Percentiles rank a stretch among this genome's conserved stretches.
Conservation (phyloP, 2,888 invertebrate genomes). For the Invenusta paracnida region DNA sequence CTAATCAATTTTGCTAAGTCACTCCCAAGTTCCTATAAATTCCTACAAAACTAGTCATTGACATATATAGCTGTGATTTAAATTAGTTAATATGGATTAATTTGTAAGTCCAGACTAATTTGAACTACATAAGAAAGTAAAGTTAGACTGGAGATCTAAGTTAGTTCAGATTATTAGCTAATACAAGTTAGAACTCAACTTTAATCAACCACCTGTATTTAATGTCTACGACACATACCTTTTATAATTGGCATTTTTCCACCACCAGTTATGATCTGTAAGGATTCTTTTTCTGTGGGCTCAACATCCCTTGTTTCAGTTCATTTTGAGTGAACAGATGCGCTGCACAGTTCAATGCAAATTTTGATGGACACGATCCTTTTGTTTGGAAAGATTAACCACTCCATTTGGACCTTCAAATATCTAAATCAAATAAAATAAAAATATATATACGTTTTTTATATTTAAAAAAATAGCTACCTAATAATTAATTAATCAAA, state of each 20-base stretch:
- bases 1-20: background rate
- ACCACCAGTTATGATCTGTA: background rate
- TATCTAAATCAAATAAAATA: background rate
- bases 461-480: background rate
- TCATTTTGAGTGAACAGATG: too few relatives aligned
- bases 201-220: background rate
- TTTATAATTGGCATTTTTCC: background rate
- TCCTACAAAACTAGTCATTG: background rate
- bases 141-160: too few relatives aligned
- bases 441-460: background rate
- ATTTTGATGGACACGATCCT: background rate
- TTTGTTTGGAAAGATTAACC: background rate
- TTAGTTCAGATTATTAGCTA: background rate
- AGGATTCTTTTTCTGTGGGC: background rate
- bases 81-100: too few relatives aligned
- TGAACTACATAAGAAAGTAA: too few relatives aligned
- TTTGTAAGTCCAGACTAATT: too few relatives aligned
- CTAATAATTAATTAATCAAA: background rate
- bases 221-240: background rate
- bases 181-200: background rate
- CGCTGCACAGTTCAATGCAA: background rate
- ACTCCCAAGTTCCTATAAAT: background rate
- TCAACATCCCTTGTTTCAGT: background rate
- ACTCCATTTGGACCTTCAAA: background rate
- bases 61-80: background rate